Base-by-base conservation (phyloP, 2,113 vertebrate genomes). In the Sinocyclocheilus grahami region DNA sequence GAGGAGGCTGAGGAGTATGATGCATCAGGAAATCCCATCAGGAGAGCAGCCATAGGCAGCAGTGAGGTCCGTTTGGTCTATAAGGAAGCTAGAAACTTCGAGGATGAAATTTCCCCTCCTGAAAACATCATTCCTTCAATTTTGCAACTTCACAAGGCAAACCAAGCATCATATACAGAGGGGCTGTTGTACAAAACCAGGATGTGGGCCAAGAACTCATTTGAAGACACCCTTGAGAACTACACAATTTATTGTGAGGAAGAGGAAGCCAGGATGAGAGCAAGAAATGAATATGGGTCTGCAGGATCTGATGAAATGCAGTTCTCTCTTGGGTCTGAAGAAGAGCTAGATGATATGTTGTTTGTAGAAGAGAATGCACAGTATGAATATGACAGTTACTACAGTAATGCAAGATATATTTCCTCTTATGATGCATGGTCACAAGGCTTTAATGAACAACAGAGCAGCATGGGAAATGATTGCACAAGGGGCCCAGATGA, bases 261-360 rank as follows among this genome's bases (percentile, higher is more conserved):
- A 78, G 82, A 90, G 33, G 78, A 87, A 10, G 92, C 94, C 75
- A 89, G 69, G 10, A 46, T 88, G 82, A 91, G 89, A 87, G 83
- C 60, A 16, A 92, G 92, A 72, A 89, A 60, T 53, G 96, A 97
- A 78, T 96, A 95, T 89, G 94, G 95, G 80, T 97, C 96, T 8
- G 94, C 95, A 58, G 95, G 95, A 86, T 98, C 97, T 33, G 97
- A 97, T 83, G 96, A 96, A 87, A 91, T 96, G 89, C 94, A 95
- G 87, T 93, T 91, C 85, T 98, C 96, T 0, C 93, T 96, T 42
- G 92, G 92, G 91, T 98, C 96, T 77, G 96, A 96, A 0, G 96
- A 97, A 63, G 96, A 97, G 79, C 87, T 95, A 13, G 96, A 96
- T 71, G 95, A 97, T 27, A 86, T 96, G 65, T 85, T 88, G 9